These are phyloP conservation scores for Elegia similella DNA, from an alignment of 2,888 invertebrate genomes.

Conservation along the genomic window DNA sequence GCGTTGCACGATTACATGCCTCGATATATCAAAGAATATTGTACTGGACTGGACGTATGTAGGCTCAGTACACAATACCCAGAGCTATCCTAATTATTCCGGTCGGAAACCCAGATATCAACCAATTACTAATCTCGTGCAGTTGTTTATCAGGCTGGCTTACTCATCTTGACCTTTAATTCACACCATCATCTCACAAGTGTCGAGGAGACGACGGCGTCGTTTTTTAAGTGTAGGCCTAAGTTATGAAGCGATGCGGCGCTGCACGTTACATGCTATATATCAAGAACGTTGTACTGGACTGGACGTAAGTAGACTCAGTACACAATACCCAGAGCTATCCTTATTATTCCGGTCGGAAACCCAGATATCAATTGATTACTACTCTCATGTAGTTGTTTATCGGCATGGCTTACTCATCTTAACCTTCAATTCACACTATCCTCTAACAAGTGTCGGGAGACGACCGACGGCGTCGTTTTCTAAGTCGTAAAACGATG, in stretches of 20 bases:
- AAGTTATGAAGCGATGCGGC: slow-evolving; percentile 24
- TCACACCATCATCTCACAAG: slow-evolving; percentile 79
- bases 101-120: slow-evolving; percentile 56
- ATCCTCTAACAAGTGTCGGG: slow-evolving; percentile 74
- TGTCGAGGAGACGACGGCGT: slow-evolving; percentile 59
- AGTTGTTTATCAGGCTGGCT: slow-evolving; percentile 74
- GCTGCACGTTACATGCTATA: background rate
- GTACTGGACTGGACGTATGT: no score
- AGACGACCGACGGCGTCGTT: slow-evolving; percentile 60
- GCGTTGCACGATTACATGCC: background rate
- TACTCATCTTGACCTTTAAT: slow-evolving; percentile 76
- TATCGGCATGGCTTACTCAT: slow-evolving; percentile 75
- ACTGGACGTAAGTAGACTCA: no score
- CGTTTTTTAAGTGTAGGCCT: slow-evolving; percentile 54
- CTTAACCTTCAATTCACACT: slow-evolving; percentile 78
- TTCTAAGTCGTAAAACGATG: slow-evolving; percentile 36
- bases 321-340: no score
- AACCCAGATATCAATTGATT: slow-evolving; percentile 67
- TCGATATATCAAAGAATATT: background rate
- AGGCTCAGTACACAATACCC: no score
- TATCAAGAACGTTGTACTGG: background rate
- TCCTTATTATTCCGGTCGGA: no score
- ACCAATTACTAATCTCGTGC: slow-evolving; percentile 69
- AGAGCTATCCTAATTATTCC: no score
- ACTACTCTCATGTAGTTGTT: slow-evolving; percentile 69